phyloP scores from a whole-genome alignment of 37 sponge, comb jelly and placozoan species.

The Corticium candelabrum region DNA sequence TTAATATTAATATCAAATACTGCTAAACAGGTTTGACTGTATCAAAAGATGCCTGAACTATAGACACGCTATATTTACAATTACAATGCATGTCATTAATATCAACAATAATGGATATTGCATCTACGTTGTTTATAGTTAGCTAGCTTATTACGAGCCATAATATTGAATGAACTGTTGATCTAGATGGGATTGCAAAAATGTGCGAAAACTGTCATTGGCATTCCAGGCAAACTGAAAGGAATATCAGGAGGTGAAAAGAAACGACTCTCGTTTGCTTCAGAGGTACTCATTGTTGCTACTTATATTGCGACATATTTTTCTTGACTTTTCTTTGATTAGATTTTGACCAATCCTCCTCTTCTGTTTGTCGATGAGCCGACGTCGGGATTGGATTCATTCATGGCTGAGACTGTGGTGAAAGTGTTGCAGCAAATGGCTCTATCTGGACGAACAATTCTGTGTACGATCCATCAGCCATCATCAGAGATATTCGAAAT shows the following conservation, averaged over 20 bases:
- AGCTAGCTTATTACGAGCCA: too few species aligned
- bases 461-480: slow-evolving; percentile 63
- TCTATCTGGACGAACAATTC: slow-evolving; percentile 24
- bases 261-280: slow-evolving; percentile 35
- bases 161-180: too few species aligned
- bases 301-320: background rate
- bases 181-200: slow-evolving; percentile 34
- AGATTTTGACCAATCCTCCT: slow-evolving; percentile 31
- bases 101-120: too few species aligned
- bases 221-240: slow-evolving; percentile 14
- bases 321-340: background rate
- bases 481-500: slow-evolving; percentile 39
- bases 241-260: slow-evolving; percentile 51
- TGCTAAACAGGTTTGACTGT: too few species aligned
- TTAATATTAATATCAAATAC: too few species aligned
- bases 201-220: slow-evolving; percentile 26
- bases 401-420: slow-evolving; percentile 39
- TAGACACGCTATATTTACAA: too few species aligned
- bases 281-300: slow-evolving; percentile 15
- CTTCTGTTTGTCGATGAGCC: slow-evolving; percentile 51
- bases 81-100: too few species aligned
- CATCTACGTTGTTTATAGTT: too few species aligned
- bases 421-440: slow-evolving; percentile 26
- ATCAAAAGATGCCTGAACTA: too few species aligned
- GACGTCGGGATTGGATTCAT: slow-evolving; percentile 48